These are phyloP conservation scores for Teleogryllus oceanicus DNA, from an alignment of 2,888 invertebrate genomes.

Conservation along the genomic window DNA sequence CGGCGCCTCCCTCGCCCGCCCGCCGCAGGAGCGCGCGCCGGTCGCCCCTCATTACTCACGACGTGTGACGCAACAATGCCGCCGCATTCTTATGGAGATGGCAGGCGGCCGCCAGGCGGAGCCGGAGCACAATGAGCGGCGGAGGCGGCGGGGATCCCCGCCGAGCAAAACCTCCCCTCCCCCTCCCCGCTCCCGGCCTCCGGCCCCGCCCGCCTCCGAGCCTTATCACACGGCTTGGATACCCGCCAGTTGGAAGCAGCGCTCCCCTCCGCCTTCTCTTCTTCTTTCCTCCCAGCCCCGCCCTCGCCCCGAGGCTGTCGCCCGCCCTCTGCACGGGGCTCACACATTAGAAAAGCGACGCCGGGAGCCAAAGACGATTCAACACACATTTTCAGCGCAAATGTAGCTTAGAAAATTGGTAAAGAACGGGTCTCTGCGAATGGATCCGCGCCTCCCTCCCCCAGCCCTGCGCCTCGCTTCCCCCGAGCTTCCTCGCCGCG, in stretches of 20 bases:
- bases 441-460: slow-evolving; percentile 24
- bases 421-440: slow-evolving; percentile 48
- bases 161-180: not conserved
- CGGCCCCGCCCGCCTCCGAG: slow-evolving; percentile 25
- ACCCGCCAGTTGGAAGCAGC: slow-evolving; percentile 32
- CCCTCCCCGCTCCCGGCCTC: not conserved
- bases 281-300: no score
- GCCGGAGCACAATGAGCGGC: not conserved
- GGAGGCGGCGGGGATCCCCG: not conserved
- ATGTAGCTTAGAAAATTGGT: slow-evolving; percentile 52
- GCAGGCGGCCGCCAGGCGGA: not conserved
- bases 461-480: not conserved
- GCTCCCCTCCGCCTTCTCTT: not conserved
- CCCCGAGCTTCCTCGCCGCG: slow-evolving; percentile 25
- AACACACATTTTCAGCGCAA: slow-evolving; percentile 45
- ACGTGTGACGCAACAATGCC: slow-evolving; percentile 18
- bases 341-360: slow-evolving; percentile 29
- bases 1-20: not conserved
- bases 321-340: not conserved
- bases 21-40: not conserved
- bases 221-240: slow-evolving; percentile 29
- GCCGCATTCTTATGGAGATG: not conserved
- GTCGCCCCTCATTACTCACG: not conserved
- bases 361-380: slow-evolving; percentile 33
- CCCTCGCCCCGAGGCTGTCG: no score